A percentile compares a stretch with the other conserved stretches of the same genome.
Conservation (phyloP, 2,797 vertebrate genomes). For the Graptemys geographica region DNA sequence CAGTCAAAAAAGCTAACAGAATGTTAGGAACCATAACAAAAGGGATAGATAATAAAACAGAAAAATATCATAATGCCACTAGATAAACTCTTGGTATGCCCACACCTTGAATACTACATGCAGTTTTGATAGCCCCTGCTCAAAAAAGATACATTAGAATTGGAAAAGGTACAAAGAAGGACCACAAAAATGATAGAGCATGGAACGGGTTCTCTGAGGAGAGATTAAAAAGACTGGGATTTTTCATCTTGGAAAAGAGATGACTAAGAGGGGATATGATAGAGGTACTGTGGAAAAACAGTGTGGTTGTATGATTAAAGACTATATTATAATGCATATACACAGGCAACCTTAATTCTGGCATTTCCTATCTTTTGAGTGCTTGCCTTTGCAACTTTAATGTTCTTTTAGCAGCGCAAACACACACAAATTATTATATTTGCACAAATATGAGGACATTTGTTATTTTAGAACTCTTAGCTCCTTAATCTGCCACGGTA, state of each 20-base stretch:
- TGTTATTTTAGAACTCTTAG: neutral
- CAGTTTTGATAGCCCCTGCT: neutral
- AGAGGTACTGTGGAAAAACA: neutral
- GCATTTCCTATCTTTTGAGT: neutral
- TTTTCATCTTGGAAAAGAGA: neutral
- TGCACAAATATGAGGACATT: neutral
- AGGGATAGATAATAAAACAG: neutral
- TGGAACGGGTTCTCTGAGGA: neutral
- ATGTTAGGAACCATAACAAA: neutral
- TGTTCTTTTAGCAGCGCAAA: neutral
- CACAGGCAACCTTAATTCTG: neutral
- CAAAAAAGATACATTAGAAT: neutral
- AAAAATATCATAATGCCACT: neutral
- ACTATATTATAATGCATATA: conserved; percentile 25
- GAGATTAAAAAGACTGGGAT: neutral
- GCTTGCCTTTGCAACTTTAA: neutral
- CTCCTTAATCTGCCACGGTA: neutral
- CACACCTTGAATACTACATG: neutral
- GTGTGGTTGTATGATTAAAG: neutral
- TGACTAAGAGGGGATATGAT: neutral
- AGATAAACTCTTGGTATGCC: neutral
- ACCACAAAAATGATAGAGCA: neutral
- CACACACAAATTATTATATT: neutral
- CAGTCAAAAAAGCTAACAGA: neutral
- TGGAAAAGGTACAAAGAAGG: neutral